These are phyloP conservation scores for Zootoca vivipara DNA, from an alignment of 2,113 vertebrate genomes.

Conservation along the genomic window DNA sequence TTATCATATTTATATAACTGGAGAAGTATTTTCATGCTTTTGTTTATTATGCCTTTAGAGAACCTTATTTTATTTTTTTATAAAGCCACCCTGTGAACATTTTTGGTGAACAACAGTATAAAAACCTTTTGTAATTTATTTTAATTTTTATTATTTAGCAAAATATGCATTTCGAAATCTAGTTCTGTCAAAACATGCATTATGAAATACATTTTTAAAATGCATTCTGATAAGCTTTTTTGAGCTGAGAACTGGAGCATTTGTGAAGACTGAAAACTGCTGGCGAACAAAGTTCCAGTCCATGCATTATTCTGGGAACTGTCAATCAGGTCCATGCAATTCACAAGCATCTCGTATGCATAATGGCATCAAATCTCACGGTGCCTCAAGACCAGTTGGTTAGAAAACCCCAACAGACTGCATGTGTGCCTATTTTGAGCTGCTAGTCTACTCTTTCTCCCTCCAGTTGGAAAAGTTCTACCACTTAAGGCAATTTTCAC, in stretches of 20 bases:
- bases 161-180: neutral
- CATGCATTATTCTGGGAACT: neutral
- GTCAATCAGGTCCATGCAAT: too few relatives aligned
- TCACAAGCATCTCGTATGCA: neutral
- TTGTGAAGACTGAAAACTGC: neutral
- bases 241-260: neutral
- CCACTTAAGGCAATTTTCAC: neutral
- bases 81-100: too few relatives aligned
- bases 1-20: too few relatives aligned
- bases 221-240: neutral
- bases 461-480: neutral
- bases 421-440: neutral
- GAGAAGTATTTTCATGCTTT: too few relatives aligned
- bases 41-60: too few relatives aligned
- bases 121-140: too few relatives aligned
- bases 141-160: too few relatives aligned
- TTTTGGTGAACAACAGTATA: too few relatives aligned
- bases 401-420: neutral
- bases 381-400: neutral
- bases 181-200: too few relatives aligned
- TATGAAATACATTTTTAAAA: too few relatives aligned
- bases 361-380: neutral
- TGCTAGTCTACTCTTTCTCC: neutral
- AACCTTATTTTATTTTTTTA: too few relatives aligned
- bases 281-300: neutral